These are phyloP conservation scores for Diglossa cyanea DNA, from an alignment of 2,797 vertebrate species.

Conservation along the genomic window DNA sequence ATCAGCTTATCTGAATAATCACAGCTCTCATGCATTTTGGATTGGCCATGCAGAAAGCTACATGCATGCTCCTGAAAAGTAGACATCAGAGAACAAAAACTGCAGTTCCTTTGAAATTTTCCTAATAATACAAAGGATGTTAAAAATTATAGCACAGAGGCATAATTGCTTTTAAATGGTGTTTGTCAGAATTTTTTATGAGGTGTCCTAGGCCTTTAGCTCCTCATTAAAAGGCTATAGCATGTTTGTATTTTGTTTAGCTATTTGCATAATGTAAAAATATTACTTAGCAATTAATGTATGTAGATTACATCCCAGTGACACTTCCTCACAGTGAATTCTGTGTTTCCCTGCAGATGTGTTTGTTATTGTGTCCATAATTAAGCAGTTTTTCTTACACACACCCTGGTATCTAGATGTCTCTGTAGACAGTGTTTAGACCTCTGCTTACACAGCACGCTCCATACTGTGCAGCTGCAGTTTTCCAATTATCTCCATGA, in stretches of 20 bases:
- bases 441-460: not conserved
- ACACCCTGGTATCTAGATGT: not conserved
- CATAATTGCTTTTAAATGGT: not conserved
- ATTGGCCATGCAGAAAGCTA: not conserved
- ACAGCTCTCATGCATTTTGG: not conserved
- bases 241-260: not conserved
- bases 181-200: not conserved
- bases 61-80: not conserved
- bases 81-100: not conserved
- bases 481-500: not conserved
- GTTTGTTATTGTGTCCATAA: conserved; percentile 24
- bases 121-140: not conserved
- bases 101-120: not conserved
- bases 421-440: not conserved
- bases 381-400: not conserved
- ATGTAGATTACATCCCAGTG: not conserved
- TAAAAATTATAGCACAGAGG: not conserved
- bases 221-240: not conserved
- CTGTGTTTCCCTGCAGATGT: conserved; percentile 13
- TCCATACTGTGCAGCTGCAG: not conserved
- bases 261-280: conserved; percentile 31
- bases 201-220: not conserved
- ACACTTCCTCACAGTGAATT: not conserved
- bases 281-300: conserved; percentile 5
- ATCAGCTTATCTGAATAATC: not conserved